These are phyloP conservation scores for Neodon shergylaensis DNA, from an alignment of 2,113 vertebrate species.

Conservation along the genomic window DNA sequence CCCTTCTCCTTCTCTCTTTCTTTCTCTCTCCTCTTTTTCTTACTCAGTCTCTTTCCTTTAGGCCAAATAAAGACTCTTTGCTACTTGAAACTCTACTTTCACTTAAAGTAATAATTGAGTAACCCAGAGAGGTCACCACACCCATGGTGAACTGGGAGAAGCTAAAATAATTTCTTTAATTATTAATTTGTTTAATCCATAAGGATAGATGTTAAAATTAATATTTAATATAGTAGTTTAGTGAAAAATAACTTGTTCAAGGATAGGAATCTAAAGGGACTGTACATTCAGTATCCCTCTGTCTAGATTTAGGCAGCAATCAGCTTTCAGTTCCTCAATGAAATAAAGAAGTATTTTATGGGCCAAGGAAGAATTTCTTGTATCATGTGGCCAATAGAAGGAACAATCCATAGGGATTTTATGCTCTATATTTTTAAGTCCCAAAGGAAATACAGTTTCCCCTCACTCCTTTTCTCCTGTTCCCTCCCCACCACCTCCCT, in stretches of 20 bases:
- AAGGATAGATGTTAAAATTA: not conserved
- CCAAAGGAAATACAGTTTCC: not conserved
- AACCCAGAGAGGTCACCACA: not conserved
- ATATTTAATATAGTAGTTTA: not conserved
- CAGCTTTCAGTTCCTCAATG: not conserved
- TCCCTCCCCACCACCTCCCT: too few species aligned
- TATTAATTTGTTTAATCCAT: not conserved
- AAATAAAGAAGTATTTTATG: not conserved
- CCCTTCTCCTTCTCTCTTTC: not conserved
- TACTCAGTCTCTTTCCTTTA: not conserved
- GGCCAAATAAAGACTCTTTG: not conserved
- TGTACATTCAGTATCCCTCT: not conserved
- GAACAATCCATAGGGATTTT: not conserved
- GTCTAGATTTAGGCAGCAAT: not conserved
- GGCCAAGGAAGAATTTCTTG: not conserved
- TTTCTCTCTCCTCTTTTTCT: too few species aligned
- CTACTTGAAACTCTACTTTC: not conserved
- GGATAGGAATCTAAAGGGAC: not conserved
- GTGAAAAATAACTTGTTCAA: not conserved
- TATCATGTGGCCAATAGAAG: not conserved
- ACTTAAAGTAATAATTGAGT: not conserved
- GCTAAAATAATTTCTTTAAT: not conserved
- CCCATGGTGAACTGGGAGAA: not conserved
- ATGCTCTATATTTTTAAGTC: not conserved
- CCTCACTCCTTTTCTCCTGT: too few species aligned